Base-by-base conservation (phyloP, 2,888 invertebrate species). In the Brenthis ino region DNA sequence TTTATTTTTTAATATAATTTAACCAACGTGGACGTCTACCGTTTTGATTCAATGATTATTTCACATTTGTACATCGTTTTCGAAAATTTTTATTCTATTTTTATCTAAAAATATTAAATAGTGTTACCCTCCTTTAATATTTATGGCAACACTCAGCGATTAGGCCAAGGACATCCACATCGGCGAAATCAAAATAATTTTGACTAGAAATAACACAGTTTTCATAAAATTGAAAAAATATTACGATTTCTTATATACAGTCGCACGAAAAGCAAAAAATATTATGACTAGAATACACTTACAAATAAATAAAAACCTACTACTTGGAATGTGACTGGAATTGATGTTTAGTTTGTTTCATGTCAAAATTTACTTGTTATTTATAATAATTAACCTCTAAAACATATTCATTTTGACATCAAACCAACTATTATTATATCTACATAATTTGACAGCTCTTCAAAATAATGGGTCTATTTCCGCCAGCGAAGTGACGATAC, bases 201-300 rank as follows among this genome's bases (percentile, higher is more conserved):
- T 88, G 92, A 92, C 92, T 92, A 91, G 92, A 90, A 88, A 85
- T 83, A 91, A 92, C 88, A 85, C 83, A 87, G 79, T 77, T 79
- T 74, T 78, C 74, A 77, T 82, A 82, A 84, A 85, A 77, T 81
- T 79, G 79, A 86, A 81, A 87, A 89, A 85, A 80, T 77, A 88
- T 82, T 78, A 85, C 81, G 80, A 77, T 75, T 79, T 79, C 57
- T 77, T 76, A 77, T 75, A 82, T 87, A 91, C 92, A 92, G 92
- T 87, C 92, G 92, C 92, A 92, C 91, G 79, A 70, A 71, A 68
- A 76, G 73, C 68, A 74, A 65, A 72, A 70, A 64, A 68, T 61
- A 72, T 63, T 63, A 71, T 65, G 76, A 76, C 75, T 76, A 77
- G 75, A 74, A 67, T 70, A 66, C 67, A 54, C 68, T 72, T 72